Evolutionary conservation across 2,888 invertebrate species (phyloP).

Genomic region (Orthosia incerta): DNA sequence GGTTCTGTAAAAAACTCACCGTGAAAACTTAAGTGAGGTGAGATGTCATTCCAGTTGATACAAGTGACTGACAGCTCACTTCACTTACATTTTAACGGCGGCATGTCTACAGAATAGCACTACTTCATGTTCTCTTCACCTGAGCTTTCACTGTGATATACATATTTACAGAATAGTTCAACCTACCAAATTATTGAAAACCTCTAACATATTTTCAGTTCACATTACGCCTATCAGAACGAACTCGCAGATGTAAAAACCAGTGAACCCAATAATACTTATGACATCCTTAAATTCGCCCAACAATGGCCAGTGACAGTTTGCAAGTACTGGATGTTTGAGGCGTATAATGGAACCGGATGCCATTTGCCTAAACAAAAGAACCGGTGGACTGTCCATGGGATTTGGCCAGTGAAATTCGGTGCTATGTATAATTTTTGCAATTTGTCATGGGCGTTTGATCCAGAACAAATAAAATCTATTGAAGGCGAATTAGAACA

Average conservation of each 20-base stretch:
- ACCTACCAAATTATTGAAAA: too few relatives aligned
- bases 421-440: not conserved
- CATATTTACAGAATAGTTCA: too few relatives aligned
- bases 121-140: too few relatives aligned
- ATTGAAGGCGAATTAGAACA: slow-evolving; percentile 18
- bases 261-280: not conserved
- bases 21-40: too few relatives aligned
- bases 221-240: not conserved
- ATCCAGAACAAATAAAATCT: slow-evolving; percentile 17
- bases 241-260: too few relatives aligned
- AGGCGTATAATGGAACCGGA: not conserved
- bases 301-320: slow-evolving; percentile 29
- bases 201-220: slow-evolving; percentile 11
- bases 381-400: slow-evolving; percentile 31
- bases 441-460: slow-evolving; percentile 22
- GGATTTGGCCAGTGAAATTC: slow-evolving; percentile 29
- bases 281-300: slow-evolving; percentile 5
- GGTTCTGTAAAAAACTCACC: too few relatives aligned
- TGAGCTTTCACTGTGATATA: too few relatives aligned
- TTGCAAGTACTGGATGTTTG: slow-evolving; percentile 21
- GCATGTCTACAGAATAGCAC: too few relatives aligned
- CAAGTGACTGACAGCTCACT: too few relatives aligned
- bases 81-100: too few relatives aligned
- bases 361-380: slow-evolving; percentile 18
- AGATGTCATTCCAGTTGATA: too few relatives aligned